Percentiles rank a stretch among this genome's conserved stretches.
phyloP scores from a whole-genome alignment of 2,113 vertebrate species.

The Scatophagus argus region DNA sequence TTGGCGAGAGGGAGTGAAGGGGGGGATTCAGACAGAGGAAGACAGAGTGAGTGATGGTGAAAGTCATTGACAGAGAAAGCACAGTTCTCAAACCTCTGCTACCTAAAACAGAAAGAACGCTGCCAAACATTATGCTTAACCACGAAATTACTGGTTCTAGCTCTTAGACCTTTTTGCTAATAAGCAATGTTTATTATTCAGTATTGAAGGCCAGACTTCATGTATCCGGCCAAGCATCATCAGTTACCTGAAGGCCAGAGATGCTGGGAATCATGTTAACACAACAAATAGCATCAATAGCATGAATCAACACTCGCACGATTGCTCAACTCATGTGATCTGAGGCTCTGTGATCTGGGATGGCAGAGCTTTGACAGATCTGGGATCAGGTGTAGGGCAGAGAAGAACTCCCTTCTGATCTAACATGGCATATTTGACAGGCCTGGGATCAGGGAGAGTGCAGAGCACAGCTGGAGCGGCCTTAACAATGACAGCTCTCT shows the following conservation, averaged over 20 bases:
- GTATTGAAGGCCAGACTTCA: slow-evolving; percentile 38
- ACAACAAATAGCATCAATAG: slow-evolving; percentile 33
- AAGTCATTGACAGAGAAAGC: slow-evolving; percentile 44
- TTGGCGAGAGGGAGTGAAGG: slow-evolving; percentile 31
- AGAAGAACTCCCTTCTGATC: slow-evolving; percentile 74
- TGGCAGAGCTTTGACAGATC: slow-evolving; percentile 76
- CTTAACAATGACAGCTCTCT: slow-evolving; percentile 77
- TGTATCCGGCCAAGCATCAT: slow-evolving; percentile 22
- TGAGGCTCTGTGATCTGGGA: slow-evolving; percentile 67
- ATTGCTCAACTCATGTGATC: slow-evolving; percentile 36
- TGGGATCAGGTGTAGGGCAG: slow-evolving; percentile 74
- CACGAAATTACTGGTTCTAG: slow-evolving; percentile 31
- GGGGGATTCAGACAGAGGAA: slow-evolving; percentile 22
- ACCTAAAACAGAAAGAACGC: slow-evolving; percentile 15
- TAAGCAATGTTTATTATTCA: slow-evolving; percentile 40
- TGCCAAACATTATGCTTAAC: slow-evolving; percentile 21
- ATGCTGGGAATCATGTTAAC: slow-evolving; percentile 38
- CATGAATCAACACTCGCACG: slow-evolving; percentile 15
- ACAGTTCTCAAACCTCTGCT: slow-evolving; percentile 33
- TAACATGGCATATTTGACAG: slow-evolving; percentile 80
- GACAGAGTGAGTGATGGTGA: slow-evolving; percentile 49
- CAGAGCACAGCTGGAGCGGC: slow-evolving; percentile 78
- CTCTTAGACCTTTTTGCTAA: slow-evolving; percentile 40
- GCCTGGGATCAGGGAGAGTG: slow-evolving; percentile 79
- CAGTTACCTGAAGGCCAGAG: slow-evolving; percentile 5